A percentile compares a stretch with the other conserved stretches of the same genome.
phyloP scores from a whole-genome alignment of 2,888 invertebrate genomes.

The Limnephilus marmoratus region DNA sequence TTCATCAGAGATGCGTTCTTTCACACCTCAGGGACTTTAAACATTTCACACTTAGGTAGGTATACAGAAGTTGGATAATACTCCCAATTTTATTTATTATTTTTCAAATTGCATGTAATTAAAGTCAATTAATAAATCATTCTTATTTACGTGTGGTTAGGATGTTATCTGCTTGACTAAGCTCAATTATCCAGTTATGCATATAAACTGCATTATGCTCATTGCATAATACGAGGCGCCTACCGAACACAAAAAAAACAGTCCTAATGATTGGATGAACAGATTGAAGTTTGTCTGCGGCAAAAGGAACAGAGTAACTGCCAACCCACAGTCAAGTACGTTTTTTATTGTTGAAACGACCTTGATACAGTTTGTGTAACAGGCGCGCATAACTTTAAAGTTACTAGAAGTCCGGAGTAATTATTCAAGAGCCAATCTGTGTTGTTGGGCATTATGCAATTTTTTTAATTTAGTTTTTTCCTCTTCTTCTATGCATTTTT shows the following conservation, averaged over 20 bases:
- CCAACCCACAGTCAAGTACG: neutral
- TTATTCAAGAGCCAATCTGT: neutral
- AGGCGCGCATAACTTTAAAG: neutral
- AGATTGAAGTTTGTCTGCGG: neutral
- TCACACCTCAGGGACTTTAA: too few species aligned
- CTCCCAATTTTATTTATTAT: too few species aligned
- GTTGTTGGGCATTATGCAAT: neutral
- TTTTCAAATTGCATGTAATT: too few species aligned
- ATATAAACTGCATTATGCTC: neutral
- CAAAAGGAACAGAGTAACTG: neutral
- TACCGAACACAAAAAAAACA: neutral
- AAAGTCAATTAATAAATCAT: too few species aligned
- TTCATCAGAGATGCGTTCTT: too few species aligned
- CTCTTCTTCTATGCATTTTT: neutral
- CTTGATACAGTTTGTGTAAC: neutral
- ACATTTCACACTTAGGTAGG: too few species aligned
- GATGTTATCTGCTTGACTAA: neutral
- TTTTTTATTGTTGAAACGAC: neutral
- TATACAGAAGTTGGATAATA: too few species aligned
- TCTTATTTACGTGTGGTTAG: neutral
- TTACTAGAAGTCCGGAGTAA: neutral
- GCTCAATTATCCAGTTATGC: neutral
- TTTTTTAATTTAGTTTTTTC: neutral
- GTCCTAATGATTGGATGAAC: neutral
- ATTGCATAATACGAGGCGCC: neutral